A percentile compares a stretch with the other conserved stretches of the same genome.
Conservation (phyloP, 2,888 invertebrate genomes). For the Trypoxylon attenuatum region DNA sequence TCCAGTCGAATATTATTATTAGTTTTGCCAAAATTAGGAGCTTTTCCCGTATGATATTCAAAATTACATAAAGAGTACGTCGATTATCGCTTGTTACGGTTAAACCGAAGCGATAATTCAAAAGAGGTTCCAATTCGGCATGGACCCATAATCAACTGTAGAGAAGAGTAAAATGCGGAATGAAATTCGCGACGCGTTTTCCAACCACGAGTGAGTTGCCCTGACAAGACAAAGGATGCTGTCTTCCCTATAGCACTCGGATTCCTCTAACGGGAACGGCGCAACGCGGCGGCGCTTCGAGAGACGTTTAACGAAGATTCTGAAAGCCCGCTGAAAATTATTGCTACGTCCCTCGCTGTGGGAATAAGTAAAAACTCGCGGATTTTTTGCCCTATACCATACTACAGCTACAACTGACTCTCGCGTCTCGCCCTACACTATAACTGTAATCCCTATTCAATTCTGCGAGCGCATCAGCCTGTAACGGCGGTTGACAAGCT, state of each 20-base stretch:
- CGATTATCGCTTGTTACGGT: too few species aligned
- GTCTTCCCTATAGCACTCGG: conserved; percentile 39
- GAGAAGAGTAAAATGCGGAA: too few species aligned
- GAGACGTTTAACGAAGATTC: conserved; percentile 37
- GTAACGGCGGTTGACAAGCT: conserved; percentile 66
- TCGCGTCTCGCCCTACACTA: conserved; percentile 40
- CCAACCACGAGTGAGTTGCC: conserved; percentile 8
- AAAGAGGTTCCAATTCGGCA: too few species aligned
- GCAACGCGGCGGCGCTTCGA: too few species aligned
- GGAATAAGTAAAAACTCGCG: not conserved
- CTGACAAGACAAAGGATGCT: conserved; percentile 37
- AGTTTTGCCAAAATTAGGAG: too few species aligned
- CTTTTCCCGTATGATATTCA: too few species aligned
- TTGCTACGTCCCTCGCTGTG: conserved; percentile 9
- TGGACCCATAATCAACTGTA: too few species aligned
- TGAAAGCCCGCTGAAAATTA: conserved; percentile 22
- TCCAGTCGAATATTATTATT: too few species aligned
- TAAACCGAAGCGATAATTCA: too few species aligned
- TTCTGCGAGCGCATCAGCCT: conserved; percentile 61
- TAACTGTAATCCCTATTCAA: conserved; percentile 62
- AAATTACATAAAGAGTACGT: too few species aligned
- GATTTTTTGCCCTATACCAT: conserved; percentile 19
- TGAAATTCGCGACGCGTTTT: not conserved
- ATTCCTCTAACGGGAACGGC: conserved; percentile 41
- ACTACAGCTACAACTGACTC: too few species aligned